Evolutionary conservation across 1,140 invertebrate species (phyloP), one percentile per base, ranked within the genome.

Genomic region (Vollenhovia emeryi): DNA sequence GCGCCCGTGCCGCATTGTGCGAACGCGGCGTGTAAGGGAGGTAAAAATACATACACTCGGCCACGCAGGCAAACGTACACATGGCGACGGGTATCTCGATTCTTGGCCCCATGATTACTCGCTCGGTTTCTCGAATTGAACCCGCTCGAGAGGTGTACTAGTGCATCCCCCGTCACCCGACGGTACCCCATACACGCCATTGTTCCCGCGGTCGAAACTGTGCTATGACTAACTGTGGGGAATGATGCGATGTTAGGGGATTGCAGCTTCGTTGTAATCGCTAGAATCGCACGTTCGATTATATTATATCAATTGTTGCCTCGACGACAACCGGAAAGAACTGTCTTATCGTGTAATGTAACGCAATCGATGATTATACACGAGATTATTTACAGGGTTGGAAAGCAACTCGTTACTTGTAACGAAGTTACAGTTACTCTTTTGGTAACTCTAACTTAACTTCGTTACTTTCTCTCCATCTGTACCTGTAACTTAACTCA

Each of bases 151-250:
- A 50, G 59, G 50, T 78, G n/a, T n/a, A n/a, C n/a, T n/a, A n/a
- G n/a, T n/a, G 83, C 73, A 74, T 87, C 86, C 73, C 73, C 57
- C 48, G 75, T 83, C 79, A 30, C 30, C 18, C 55, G 18, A 18
- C 18, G 21, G 18, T 84, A 69, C 24, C 57, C 7, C n/a, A n/a
- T n/a, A 59, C 52, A 43, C 59, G 15, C 8, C 8, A 73, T 76
- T 60, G 43, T 84, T 84, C 74, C 18, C 57, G 57, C 74, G 74
- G 71, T 87, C 82, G 82, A 87, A 86, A 88, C 74, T 59, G 55
- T 73, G 33, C 64, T 68, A 86, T 68, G 87, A 88, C 79, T 88
- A 84, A 87, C 62, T 64, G 76, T 73, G 9, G 40, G 40, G 64
- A 59, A 59, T 24, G 68, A 57, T 82, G 43, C 45, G 13, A 52